These are phyloP conservation scores for Peribatodes rhomboidaria DNA, from an alignment of 2,888 invertebrate genomes.

Conservation along the genomic window DNA sequence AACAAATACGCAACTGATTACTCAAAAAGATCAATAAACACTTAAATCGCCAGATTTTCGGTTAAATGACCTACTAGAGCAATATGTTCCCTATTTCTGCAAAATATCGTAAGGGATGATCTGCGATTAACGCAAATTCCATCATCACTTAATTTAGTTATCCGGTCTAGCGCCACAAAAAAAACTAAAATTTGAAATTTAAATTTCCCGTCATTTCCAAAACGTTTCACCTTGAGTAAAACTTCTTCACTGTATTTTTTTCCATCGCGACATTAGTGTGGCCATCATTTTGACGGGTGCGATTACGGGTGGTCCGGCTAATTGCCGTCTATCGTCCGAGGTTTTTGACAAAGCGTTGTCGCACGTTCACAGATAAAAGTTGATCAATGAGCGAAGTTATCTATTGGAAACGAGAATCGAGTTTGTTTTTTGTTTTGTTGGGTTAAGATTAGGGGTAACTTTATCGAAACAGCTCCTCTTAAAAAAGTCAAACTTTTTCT, in stretches of 20 bases:
- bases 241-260: slow-evolving; percentile 1
- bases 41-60: too few species aligned
- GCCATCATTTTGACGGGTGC: slow-evolving; percentile 48
- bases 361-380: slow-evolving; percentile 42
- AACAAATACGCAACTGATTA: too few species aligned
- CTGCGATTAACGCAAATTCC: too few species aligned
- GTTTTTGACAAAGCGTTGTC: slow-evolving; percentile 45
- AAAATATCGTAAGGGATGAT: too few species aligned
- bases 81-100: too few species aligned
- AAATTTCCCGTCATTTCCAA: too few species aligned
- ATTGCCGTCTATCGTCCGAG: slow-evolving; percentile 46
- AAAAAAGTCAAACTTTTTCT: not conserved
- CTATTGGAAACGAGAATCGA: slow-evolving; percentile 21
- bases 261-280: slow-evolving; percentile 26
- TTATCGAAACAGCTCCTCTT: not conserved
- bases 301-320: slow-evolving; percentile 50
- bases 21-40: too few species aligned
- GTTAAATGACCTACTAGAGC: too few species aligned
- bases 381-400: slow-evolving; percentile 38
- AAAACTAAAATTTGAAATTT: too few species aligned
- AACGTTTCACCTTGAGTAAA: too few species aligned
- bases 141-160: too few species aligned
- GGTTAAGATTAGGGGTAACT: not conserved
- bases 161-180: too few species aligned
- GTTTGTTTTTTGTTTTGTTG: slow-evolving; percentile 5